Evolutionary conservation across 2,113 vertebrate species (phyloP), one percentile per base, ranked within the genome.

Genomic region (Arenaria interpres): DNA sequence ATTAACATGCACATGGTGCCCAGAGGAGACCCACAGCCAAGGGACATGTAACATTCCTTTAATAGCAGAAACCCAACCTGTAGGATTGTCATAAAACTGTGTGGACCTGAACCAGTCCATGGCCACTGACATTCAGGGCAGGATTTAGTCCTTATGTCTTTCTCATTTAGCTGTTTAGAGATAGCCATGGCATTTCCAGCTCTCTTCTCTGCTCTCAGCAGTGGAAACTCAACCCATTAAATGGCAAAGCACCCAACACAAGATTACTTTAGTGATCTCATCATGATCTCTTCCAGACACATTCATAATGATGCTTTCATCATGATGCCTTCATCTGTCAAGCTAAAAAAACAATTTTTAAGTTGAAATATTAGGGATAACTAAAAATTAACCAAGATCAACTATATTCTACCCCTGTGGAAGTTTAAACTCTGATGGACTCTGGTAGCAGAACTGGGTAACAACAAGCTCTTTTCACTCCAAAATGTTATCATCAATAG

Each of bases 1-100:
- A 41, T 16, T 14, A 28, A 67, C 6, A 37, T 0, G 1, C 6
- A 45, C 0, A 0, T 22, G 4, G 6, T 13, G 8, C 27, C 30
- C 41, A 62, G 37, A 60, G 35, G 30, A 60, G 21, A 39, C 10
- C 20, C 24, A 25, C 0, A 1, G 12, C 24, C 9, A 50, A 62
- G 5, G 12, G 7, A 2, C 46, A 22, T 5, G 25, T 19, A 62
- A 4, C 39, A 59, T 27, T 17, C 18, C 3, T 3, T 56, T 33
- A 35, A 45, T 0, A 84, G 35, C 8, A 69, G n/a, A 53, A 17
- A 48, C 16, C 6, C 6, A 39, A 14, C 19, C 12, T 64, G 17
- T 12, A 73, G 25, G 10, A 27, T 22, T 66, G 13, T 14, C 12
- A 64, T 14, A 67, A 79, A 93, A 50, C 6, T 50, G 2, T 32